Base-by-base conservation (phyloP, 2,888 invertebrate species). In the Eupithecia insigniata region DNA sequence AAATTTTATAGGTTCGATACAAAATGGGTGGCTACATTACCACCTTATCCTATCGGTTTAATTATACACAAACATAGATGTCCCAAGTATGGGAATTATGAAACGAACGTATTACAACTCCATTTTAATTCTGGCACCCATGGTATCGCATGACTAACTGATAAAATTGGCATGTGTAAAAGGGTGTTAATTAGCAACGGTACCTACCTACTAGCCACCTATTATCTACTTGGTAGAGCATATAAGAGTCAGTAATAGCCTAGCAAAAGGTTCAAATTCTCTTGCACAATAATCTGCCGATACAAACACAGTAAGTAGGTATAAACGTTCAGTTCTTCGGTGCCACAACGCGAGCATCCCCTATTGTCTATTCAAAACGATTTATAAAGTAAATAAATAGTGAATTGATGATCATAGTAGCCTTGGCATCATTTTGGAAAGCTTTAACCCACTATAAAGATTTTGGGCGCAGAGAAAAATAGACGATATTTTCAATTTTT, bases 381-480 rank as follows among this genome's bases (percentile, higher is more conserved):
- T 71, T 77, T 73, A 72, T 72, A 77, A 80, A 67, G 69, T 65
- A 77, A 77, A 67, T 67, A 73, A 79, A 76, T 71, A 76, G 82
- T 83, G 83, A 82, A 78, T 78, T 76, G 75, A 80, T 71, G 75
- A 76, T 79, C 71, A 65, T 79, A 79, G 80, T 81, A 83, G 72
- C 90, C 90, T 90, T 90, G 90, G 83, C 89, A 85, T 77, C 81
- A 79, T 85, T 87, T 74, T 32, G 51, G 1, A 22, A 51, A 51
- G 6, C 18, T 8, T 43, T 43, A 43, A 18, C 18, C 43, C 18
- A 43, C 18, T 43, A 43, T 43, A n/a, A 46, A 46, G n/a, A 46
- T 10, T 46, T 46, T n/a, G 46, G 10, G 1, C 10, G 51, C 22
- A 51, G 10, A 43, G 43, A 51, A 51, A 51, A 51, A 43, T 22